Evolutionary conservation across 2,113 vertebrate species (phyloP).

Genomic region (Puffinus mauretanicus): DNA sequence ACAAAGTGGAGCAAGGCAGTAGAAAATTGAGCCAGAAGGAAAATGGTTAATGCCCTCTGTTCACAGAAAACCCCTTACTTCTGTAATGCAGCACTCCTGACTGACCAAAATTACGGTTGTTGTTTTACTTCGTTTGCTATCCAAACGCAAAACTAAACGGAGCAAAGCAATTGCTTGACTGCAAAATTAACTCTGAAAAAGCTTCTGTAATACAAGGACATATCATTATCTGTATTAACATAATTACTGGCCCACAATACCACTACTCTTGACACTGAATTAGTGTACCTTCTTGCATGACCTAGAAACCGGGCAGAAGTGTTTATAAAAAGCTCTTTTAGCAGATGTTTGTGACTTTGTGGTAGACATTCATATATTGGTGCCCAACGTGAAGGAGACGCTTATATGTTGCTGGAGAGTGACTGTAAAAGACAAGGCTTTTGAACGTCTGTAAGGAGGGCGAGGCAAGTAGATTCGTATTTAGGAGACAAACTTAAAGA

Average conservation of each 20-base stretch:
- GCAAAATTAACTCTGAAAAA: slow-evolving; percentile 42
- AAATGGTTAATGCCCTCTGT: neutral
- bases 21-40: neutral
- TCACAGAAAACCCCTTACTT: neutral
- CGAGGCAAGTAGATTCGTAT: neutral
- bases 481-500: neutral
- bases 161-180: neutral
- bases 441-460: neutral
- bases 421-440: neutral
- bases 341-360: neutral
- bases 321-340: slow-evolving; percentile 12
- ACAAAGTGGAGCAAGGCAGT: neutral
- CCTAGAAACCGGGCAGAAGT: neutral
- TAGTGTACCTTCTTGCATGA: neutral
- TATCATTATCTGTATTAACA: slow-evolving; percentile 23
- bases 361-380: neutral
- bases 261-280: slow-evolving; percentile 5
- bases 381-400: neutral
- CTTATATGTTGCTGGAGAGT: neutral
- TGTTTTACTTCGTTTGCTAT: neutral
- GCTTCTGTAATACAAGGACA: neutral
- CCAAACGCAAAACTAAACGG: neutral
- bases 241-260: slow-evolving; percentile 1
- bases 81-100: neutral
- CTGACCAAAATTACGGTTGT: neutral